Base-by-base conservation (phyloP, 1,140 invertebrate species). In the Hestina assimilis region DNA sequence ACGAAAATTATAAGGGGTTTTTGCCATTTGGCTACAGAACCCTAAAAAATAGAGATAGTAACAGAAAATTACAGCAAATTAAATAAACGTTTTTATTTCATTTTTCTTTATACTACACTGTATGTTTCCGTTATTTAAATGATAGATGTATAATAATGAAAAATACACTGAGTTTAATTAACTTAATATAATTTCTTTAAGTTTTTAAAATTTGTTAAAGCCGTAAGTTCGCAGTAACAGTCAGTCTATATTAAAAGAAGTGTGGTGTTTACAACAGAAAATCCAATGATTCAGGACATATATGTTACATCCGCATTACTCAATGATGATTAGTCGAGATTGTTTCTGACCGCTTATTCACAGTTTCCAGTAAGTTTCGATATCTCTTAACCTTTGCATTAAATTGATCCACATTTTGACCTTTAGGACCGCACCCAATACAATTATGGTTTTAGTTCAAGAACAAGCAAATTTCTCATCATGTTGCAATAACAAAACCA, bases 61-160 rank as follows among this genome's bases (percentile, higher is more conserved):
- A n/a, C n/a, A n/a, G n/a, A n/a, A n/a, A n/a, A n/a, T n/a, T n/a
- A n/a, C n/a, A n/a, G n/a, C n/a, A n/a, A n/a, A n/a, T n/a, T n/a
- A n/a, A n/a, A n/a, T n/a, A n/a, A n/a, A n/a, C n/a, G n/a, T n/a
- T n/a, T n/a, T n/a, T n/a, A n/a, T n/a, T n/a, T n/a, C n/a, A n/a
- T n/a, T n/a, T n/a, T n/a, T n/a, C n/a, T n/a, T n/a, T n/a, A n/a
- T n/a, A n/a, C n/a, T n/a, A n/a, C n/a, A n/a, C n/a, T n/a, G n/a
- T n/a, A n/a, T n/a, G n/a, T n/a, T n/a, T n/a, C n/a, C n/a, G n/a
- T n/a, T n/a, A n/a, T n/a, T n/a, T n/a, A n/a, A n/a, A n/a, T n/a
- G n/a, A n/a, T n/a, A n/a, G n/a, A n/a, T n/a, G n/a, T n/a, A 46
- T 54, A 55, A 21, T 26, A 26, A 26, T 26, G 9, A 26, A 26